Conservation (phyloP, 2,888 invertebrate species). For the Eulithis prunata region DNA sequence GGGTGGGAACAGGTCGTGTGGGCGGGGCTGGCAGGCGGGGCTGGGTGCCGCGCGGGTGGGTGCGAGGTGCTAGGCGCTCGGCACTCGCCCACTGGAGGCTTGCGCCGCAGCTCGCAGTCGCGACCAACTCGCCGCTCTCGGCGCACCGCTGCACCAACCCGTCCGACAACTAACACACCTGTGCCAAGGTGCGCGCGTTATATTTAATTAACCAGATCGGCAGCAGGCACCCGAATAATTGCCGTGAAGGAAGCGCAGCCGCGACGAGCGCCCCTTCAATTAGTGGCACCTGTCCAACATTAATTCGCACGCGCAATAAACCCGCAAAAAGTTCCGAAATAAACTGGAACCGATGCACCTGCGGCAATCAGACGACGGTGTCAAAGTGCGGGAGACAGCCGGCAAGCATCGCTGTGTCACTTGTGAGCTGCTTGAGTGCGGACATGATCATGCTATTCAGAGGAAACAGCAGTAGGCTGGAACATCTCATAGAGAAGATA, state of each 20-base stretch:
- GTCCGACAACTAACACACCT: conserved; percentile 51
- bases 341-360: conserved; percentile 81
- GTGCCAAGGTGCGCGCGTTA: conserved; percentile 64
- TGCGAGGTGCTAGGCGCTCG: conserved; percentile 56
- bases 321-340: conserved; percentile 75
- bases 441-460: conserved; percentile 91
- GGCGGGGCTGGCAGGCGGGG: conserved; percentile 76
- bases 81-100: conserved; percentile 69
- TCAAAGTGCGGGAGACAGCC: conserved; percentile 45
- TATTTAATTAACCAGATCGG: conserved; percentile 64
- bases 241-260: conserved; percentile 75
- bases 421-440: conserved; percentile 38
- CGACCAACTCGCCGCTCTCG: conserved; percentile 64
- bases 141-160: conserved; percentile 57
- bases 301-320: conserved; percentile 78
- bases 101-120: conserved; percentile 67
- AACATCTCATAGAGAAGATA: conserved; percentile 93
- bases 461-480: conserved; percentile 93
- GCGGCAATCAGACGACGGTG: conserved; percentile 59
- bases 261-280: conserved; percentile 74
- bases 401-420: conserved; percentile 31
- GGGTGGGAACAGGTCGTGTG: conserved; percentile 58
- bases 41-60: conserved; percentile 65
- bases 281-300: conserved; percentile 79
- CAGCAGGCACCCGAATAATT: conserved; percentile 77